Evolutionary conservation across 2,888 invertebrate species (phyloP).

Genomic region (Epistrophe eligans): DNA sequence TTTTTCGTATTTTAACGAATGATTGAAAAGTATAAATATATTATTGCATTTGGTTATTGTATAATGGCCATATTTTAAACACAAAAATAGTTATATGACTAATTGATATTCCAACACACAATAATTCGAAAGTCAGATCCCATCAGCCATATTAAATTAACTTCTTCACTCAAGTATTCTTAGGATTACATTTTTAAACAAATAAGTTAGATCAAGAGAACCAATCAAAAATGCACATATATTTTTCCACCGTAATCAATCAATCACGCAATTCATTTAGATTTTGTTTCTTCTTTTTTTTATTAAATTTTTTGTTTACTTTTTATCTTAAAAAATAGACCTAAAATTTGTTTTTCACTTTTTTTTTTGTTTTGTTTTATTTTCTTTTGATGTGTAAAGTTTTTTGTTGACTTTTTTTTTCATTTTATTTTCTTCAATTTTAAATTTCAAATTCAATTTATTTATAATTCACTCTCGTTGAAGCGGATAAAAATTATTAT

Average conservation of each 20-base stretch:
- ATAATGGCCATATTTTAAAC: conserved; percentile 33
- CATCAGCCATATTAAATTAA: conserved; percentile 15
- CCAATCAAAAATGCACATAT: conserved; percentile 58
- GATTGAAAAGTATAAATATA: conserved; percentile 14
- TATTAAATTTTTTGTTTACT: conserved; percentile 44
- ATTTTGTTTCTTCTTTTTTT: conserved; percentile 35
- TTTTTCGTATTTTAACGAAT: neutral
- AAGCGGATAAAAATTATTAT: conserved; percentile 59
- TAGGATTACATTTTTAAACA: conserved; percentile 21
- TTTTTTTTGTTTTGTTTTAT: conserved; percentile 31
- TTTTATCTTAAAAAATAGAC: conserved; percentile 72
- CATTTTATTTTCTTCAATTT: conserved; percentile 30
- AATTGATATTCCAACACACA: conserved; percentile 8
- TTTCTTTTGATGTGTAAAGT: conserved; percentile 65
- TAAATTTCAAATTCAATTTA: conserved; percentile 57
- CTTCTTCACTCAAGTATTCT: neutral
- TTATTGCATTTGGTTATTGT: conserved; percentile 12
- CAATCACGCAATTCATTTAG: conserved; percentile 74
- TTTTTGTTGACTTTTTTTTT: conserved; percentile 57
- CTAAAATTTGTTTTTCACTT: conserved; percentile 59
- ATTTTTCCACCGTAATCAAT: conserved; percentile 63
- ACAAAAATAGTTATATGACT: neutral
- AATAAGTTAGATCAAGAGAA: conserved; percentile 28
- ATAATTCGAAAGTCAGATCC: conserved; percentile 7
- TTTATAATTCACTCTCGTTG: conserved; percentile 53